Conservation (phyloP, 1,140 invertebrate species). For the Goniozus legneri region DNA sequence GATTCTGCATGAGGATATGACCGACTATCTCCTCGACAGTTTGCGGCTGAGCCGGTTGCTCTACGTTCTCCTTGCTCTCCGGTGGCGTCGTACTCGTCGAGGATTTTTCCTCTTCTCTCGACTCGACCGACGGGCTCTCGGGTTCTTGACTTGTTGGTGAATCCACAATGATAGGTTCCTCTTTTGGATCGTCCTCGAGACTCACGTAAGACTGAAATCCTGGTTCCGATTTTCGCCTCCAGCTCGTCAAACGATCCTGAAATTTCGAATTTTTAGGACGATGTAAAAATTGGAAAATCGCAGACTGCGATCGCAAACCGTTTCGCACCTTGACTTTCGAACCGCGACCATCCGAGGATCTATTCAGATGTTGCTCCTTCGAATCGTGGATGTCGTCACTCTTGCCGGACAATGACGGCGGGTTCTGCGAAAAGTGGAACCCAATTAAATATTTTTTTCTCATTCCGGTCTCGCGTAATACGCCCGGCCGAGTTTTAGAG, state of each 20-base stretch:
- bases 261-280: background rate
- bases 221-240: conserved; percentile 72
- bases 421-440: conserved; percentile 25
- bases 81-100: conserved; percentile 6
- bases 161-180: conserved; percentile 14
- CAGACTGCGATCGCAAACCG: background rate
- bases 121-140: background rate
- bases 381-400: conserved; percentile 38
- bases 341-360: conserved; percentile 40
- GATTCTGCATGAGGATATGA: conserved; percentile 77
- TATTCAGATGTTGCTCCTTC: conserved; percentile 42
- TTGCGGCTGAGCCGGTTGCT: conserved; percentile 40
- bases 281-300: background rate
- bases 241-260: conserved; percentile 55
- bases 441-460: background rate
- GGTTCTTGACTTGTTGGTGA: conserved; percentile 10
- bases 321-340: conserved; percentile 52
- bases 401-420: conserved; percentile 38
- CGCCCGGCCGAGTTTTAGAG: too few species aligned
- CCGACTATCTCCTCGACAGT: conserved; percentile 77
- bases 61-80: conserved; percentile 34
- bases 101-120: conserved; percentile 4
- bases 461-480: too few species aligned
- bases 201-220: conserved; percentile 54
- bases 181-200: conserved; percentile 44